Percentiles rank a stretch among this genome's conserved stretches.
These are phyloP conservation scores for Hyles euphorbiae DNA, from an alignment of 1,140 invertebrate species.

Conservation along the genomic window DNA sequence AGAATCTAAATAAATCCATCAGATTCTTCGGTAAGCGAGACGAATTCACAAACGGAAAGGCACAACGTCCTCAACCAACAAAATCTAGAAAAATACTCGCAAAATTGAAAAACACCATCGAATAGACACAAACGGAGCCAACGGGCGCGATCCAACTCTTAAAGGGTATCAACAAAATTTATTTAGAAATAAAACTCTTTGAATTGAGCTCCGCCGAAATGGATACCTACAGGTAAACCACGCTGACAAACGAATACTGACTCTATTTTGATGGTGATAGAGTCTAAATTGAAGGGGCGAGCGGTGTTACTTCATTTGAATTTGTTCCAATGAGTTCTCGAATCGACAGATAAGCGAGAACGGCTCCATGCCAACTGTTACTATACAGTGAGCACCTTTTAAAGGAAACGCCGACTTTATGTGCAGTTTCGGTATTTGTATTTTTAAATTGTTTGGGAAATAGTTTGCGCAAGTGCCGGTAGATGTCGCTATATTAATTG, in stretches of 20 bases:
- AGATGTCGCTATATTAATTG: no score
- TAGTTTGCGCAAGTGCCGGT: no score
- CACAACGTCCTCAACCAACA: background rate
- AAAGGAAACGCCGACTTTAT: no score
- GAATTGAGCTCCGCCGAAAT: background rate
- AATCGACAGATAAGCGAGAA: conserved; percentile 8
- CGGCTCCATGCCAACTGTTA: background rate
- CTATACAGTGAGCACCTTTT: no score
- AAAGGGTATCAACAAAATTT: conserved; percentile 5
- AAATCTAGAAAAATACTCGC: background rate
- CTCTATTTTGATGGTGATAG: background rate
- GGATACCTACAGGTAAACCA: conserved; percentile 2
- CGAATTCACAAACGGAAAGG: background rate
- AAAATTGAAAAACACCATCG: no score
- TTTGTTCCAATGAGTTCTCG: conserved; percentile 4
- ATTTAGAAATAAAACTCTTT: conserved; percentile 10
- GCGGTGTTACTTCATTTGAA: background rate
- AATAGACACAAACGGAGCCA: no score
- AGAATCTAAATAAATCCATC: no score
- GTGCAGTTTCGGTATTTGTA: no score
- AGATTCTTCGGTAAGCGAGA: no score
- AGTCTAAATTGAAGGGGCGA: background rate
- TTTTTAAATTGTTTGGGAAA: no score
- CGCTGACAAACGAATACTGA: background rate
- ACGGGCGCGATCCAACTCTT: no score